Conservation (phyloP, 1,140 invertebrate genomes). For the Eurytemora carolleeae region DNA sequence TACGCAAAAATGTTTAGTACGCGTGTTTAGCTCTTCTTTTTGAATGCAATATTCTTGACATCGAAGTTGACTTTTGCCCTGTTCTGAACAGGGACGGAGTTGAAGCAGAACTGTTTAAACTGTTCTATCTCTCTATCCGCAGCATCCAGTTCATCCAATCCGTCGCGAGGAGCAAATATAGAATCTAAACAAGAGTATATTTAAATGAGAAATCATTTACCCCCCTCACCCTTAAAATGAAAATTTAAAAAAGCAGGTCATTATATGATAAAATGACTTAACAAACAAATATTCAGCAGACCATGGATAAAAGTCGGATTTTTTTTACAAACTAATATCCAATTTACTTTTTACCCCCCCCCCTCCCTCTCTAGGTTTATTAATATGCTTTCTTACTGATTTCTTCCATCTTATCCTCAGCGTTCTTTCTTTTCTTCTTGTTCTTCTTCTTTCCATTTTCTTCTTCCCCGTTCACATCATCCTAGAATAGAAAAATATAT, state of each 20-base stretch:
- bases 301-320: too few species aligned
- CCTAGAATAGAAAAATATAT: too few species aligned
- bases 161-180: not conserved
- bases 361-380: too few species aligned
- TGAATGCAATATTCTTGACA: constrained; percentile 48
- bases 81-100: constrained; percentile 42
- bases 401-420: not conserved
- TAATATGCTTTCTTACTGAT: constrained; percentile 8
- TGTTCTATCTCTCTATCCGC: constrained; percentile 41
- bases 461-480: not conserved
- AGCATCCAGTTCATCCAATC: not conserved
- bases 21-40: too few species aligned
- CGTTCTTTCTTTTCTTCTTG: constrained; percentile 1
- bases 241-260: too few species aligned
- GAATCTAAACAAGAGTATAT: not conserved
- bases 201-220: not conserved
- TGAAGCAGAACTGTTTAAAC: constrained; percentile 52
- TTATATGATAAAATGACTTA: too few species aligned
- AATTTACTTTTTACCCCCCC: too few species aligned
- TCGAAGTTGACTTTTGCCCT: constrained; percentile 43
- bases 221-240: too few species aligned
- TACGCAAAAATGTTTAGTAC: too few species aligned
- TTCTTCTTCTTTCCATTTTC: not conserved
- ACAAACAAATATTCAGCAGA: too few species aligned
- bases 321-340: too few species aligned